Percentiles rank a stretch among this genome's conserved stretches.
These are phyloP conservation scores for Pantherophis vulpinus DNA, from an alignment of 2,797 vertebrate genomes.

Conservation along the genomic window DNA sequence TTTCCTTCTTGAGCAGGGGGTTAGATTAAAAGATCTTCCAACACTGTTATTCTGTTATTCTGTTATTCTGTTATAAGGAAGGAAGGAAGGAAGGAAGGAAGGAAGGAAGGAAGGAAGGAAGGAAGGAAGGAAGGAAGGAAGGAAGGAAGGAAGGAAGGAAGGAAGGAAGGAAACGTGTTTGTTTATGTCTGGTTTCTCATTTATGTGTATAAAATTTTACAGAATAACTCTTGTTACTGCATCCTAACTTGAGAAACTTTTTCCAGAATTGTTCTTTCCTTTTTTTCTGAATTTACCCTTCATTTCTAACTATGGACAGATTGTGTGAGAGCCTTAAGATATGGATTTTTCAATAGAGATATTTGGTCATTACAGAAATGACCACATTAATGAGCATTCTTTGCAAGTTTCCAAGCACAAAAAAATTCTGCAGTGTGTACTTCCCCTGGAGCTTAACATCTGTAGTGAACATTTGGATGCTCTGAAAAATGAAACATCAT, in stretches of 20 bases:
- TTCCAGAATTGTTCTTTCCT: not conserved
- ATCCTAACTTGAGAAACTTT: not conserved
- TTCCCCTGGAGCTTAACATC: not conserved
- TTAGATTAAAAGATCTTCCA: too few relatives aligned
- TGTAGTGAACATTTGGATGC: not conserved
- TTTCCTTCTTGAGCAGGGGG: too few relatives aligned
- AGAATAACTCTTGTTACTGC: not conserved
- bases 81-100: too few relatives aligned
- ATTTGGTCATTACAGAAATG: not conserved
- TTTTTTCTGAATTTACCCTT: not conserved
- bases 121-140: too few relatives aligned
- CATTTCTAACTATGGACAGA: not conserved
- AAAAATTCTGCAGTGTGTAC: not conserved
- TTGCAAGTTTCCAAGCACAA: not conserved
- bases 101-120: too few relatives aligned
- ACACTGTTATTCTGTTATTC: too few relatives aligned
- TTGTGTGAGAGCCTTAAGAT: not conserved
- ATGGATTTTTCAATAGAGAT: not conserved
- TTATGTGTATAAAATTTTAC: not conserved
- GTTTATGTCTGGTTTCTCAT: not conserved
- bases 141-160: not conserved
- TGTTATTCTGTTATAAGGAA: too few relatives aligned
- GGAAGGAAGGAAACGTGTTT: not conserved
- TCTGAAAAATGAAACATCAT: not conserved
- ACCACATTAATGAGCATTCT: not conserved